Evolutionary conservation across 2,797 vertebrate genomes (phyloP), one percentile per base, ranked within the genome.

Genomic region (Anableps anableps): DNA sequence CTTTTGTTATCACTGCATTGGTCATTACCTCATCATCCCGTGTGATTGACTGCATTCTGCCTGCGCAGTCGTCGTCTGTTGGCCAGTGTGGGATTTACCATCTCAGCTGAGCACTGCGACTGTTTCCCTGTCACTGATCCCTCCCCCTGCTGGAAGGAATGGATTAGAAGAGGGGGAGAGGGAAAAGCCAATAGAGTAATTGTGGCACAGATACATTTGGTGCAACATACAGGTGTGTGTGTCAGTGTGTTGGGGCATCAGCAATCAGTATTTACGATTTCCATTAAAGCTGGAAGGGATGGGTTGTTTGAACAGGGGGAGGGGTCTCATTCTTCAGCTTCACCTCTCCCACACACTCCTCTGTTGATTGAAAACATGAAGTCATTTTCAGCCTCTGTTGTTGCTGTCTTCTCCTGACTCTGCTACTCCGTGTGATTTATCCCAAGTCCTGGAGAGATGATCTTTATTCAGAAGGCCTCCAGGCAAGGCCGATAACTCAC

Each of bases 391-490:
- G 74, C 75, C 74, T 81, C 64, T 76, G 74, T 47, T 48, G 19
- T 55, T 47, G 2, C 77, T 45, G 26, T 74, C 21, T 72, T 74
- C 68, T 72, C 45, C 58, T 23, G 51, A 71, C 13, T 7, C 9
- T 21, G 53, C 82, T 70, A 1, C 81, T 79, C 77, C 76, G 26
- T 31, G 82, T 94, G 92, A 94, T 94, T 93, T 91, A 93, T 93
- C 70, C 79, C 0, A 36, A 83, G 36, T 74, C 89, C 76, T 81
- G 70, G 85, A 78, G 78, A 77, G 88, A 89, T 91, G 76, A 91
- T 95, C 87, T 89, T 94, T 93, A 93, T 95, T 93, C 93, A 89
- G 82, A 47, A 41, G 80, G 73, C 86, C 81, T 93, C 81, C 74
- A 77, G 88, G 87, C 81, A 31, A 83, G 79, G 77, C 87, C 84